Conservation (phyloP, 2,113 vertebrate genomes). For the Malurus cyaneus region DNA sequence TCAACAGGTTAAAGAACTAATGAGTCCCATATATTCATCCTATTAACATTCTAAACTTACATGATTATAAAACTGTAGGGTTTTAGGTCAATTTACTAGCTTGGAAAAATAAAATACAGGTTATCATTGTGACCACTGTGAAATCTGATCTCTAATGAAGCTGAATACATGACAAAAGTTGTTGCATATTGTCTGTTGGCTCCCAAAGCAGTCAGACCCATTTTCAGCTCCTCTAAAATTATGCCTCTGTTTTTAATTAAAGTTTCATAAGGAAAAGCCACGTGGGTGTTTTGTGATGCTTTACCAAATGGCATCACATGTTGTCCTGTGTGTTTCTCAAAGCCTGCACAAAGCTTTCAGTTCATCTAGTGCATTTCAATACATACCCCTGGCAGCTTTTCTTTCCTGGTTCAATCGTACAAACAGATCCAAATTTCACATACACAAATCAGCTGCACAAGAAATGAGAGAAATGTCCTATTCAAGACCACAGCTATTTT, state of each 20-base stretch:
- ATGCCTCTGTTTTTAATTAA: not conserved
- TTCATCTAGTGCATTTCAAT: not conserved
- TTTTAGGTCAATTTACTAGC: not conserved
- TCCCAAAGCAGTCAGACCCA: not conserved
- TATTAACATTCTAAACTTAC: not conserved
- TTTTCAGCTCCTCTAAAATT: not conserved
- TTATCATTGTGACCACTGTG: not conserved
- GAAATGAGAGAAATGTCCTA: not conserved
- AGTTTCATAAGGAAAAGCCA: not conserved
- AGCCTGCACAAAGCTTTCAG: constrained; percentile 2
- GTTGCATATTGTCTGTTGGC: not conserved
- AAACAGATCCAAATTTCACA: not conserved
- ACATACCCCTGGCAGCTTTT: not conserved
- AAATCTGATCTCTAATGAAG: not conserved
- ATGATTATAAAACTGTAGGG: not conserved
- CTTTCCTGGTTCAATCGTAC: not conserved
- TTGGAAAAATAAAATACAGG: not conserved
- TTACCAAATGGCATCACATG: not conserved
- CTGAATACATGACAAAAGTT: not conserved
- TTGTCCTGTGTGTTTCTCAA: constrained; percentile 7
- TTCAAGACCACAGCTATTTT: not conserved
- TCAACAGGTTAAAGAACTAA: not conserved
- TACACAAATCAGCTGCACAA: not conserved
- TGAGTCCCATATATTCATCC: not conserved
- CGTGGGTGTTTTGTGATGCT: not conserved